phyloP scores from a whole-genome alignment of 1,140 invertebrate genomes.

The Drosophila lowei region DNA sequence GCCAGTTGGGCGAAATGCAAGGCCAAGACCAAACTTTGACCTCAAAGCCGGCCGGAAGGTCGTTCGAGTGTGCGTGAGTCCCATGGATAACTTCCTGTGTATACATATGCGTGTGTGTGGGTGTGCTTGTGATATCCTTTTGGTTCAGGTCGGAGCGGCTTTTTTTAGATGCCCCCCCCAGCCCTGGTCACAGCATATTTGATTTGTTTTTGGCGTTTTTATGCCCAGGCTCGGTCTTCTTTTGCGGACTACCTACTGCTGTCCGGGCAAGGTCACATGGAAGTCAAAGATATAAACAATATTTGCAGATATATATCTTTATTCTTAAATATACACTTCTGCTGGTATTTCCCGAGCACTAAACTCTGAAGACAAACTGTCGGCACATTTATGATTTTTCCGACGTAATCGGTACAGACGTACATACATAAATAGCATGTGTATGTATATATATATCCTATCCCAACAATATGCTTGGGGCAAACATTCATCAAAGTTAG shows the following conservation, averaged over 20 bases:
- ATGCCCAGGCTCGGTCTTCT: constrained; percentile 8
- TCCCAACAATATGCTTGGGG: constrained; percentile 30
- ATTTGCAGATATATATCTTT: constrained; percentile 4
- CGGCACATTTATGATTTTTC: constrained; percentile 18
- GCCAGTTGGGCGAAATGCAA: constrained; percentile 15
- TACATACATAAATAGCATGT: too few species aligned
- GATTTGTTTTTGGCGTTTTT: constrained; percentile 48
- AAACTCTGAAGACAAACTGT: constrained; percentile 23
- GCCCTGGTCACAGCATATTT: constrained; percentile 20
- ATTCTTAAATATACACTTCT: constrained; percentile 11
- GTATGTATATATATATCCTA: constrained; percentile 4
- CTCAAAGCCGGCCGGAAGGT: constrained; percentile 66
- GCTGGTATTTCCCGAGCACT: neutral
- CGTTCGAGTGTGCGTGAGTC: constrained; percentile 45
- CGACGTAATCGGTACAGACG: neutral
- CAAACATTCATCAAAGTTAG: constrained; percentile 7
- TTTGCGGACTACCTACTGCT: neutral
- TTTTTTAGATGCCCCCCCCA: constrained; percentile 53
- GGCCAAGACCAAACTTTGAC: constrained; percentile 56
- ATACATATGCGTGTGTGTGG: constrained; percentile 8
- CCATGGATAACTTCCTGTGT: constrained; percentile 5
- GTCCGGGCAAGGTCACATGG: constrained; percentile 63
- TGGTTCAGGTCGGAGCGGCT: constrained; percentile 44
- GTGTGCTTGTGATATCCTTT: constrained; percentile 54
- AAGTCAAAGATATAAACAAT: constrained; percentile 70